Conservation (phyloP, 1,140 invertebrate genomes). For the Nebria ingens region DNA sequence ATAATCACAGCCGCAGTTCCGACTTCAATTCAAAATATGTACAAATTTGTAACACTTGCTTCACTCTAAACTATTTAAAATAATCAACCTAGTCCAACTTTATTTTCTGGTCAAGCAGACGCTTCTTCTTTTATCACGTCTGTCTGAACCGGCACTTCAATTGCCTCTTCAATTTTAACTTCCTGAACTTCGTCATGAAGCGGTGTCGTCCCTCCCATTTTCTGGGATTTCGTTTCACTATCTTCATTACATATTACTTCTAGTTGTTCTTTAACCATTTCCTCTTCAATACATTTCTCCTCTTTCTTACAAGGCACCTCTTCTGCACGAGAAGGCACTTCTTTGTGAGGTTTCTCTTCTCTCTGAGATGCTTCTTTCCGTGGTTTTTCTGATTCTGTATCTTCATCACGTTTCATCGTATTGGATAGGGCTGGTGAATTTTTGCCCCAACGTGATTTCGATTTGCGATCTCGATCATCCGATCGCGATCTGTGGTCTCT, state of each 20-base stretch:
- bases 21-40: slow-evolving; percentile 13
- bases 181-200: slow-evolving; percentile 17
- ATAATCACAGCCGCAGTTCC: slow-evolving; percentile 25
- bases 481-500: slow-evolving; percentile 9
- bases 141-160: too few species aligned
- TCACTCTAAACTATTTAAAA: slow-evolving; percentile 12
- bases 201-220: slow-evolving; percentile 14
- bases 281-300: background rate
- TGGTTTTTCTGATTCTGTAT: background rate
- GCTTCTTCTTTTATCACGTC: slow-evolving; percentile 13
- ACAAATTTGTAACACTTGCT: slow-evolving; percentile 12
- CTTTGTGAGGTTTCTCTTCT: background rate
- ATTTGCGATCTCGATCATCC: slow-evolving; percentile 2
- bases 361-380: background rate
- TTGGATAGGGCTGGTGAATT: background rate
- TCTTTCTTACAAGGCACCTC: slow-evolving; percentile 16
- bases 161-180: too few species aligned
- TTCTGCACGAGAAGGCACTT: background rate
- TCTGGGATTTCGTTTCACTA: background rate
- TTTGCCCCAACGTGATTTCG: background rate
- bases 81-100: slow-evolving; percentile 1
- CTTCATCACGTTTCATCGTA: background rate
- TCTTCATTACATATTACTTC: background rate
- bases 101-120: slow-evolving; percentile 10
- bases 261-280: too few species aligned